phyloP scores from a whole-genome alignment of 2,113 vertebrate genomes.

The Chitala chitala region DNA sequence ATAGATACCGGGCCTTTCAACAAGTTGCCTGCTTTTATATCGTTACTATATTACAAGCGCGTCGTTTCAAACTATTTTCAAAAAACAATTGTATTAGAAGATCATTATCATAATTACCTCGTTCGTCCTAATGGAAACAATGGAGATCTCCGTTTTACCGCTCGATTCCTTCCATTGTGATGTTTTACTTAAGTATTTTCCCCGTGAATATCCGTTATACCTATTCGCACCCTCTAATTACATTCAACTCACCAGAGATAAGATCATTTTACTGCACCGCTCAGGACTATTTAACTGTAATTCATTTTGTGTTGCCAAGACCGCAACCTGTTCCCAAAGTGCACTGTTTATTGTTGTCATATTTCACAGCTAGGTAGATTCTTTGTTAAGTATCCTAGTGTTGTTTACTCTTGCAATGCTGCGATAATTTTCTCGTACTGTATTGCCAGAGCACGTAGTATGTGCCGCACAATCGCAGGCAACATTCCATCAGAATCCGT shows the following conservation, averaged over 20 bases:
- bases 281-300: neutral
- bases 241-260: neutral
- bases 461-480: slow-evolving; percentile 8
- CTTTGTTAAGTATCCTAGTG: neutral
- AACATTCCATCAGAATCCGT: neutral
- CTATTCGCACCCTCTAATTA: neutral
- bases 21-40: neutral
- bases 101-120: neutral
- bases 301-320: neutral
- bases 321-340: neutral
- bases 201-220: neutral
- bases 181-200: neutral
- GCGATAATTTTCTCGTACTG: neutral
- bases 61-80: neutral
- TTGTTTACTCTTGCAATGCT: neutral
- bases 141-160: neutral
- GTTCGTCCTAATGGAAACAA: neutral
- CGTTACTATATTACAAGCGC: neutral
- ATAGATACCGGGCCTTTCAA: neutral
- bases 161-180: neutral
- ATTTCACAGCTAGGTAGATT: neutral
- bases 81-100: neutral
- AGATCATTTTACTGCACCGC: neutral
- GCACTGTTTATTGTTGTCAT: neutral
- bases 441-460: neutral